Conservation (phyloP, 64 coral and sea anemone species). For the Trachythela sp. region DNA sequence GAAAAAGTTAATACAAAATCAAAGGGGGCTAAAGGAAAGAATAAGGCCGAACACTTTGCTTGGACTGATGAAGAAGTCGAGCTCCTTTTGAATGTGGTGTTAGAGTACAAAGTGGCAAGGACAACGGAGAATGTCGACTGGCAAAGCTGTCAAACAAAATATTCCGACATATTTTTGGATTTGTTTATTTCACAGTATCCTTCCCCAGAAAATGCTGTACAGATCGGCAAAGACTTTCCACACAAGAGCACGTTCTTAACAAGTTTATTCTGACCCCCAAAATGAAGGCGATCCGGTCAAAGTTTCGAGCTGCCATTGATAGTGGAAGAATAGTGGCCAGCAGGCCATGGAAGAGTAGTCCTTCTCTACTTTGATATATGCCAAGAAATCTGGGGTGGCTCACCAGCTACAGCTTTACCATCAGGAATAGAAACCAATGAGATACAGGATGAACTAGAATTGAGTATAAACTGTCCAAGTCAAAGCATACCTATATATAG, state of each 20-base stretch:
- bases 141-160: conserved; percentile 34
- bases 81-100: too few species aligned
- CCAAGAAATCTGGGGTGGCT: conserved; percentile 41
- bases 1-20: too few species aligned
- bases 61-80: too few species aligned
- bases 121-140: conserved; percentile 31
- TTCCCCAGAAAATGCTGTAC: conserved; percentile 6
- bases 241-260: background rate
- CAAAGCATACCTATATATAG: background rate
- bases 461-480: background rate
- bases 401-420: conserved; percentile 34
- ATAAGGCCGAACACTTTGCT: too few species aligned
- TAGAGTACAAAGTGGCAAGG: conserved; percentile 11
- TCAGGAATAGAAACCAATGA: conserved; percentile 24
- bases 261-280: conserved; percentile 26
- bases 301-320: conserved; percentile 23
- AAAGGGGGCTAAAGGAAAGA: too few species aligned
- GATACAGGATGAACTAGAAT: conserved; percentile 25
- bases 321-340: conserved; percentile 38
- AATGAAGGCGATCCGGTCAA: conserved; percentile 32
- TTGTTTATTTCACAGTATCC: conserved; percentile 24
- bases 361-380: conserved; percentile 25
- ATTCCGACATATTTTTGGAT: conserved; percentile 21
- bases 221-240: conserved; percentile 38
- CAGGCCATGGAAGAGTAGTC: conserved; percentile 28